Conservation (phyloP, 64 coral and sea anemone genomes). For the Actinia equina region DNA sequence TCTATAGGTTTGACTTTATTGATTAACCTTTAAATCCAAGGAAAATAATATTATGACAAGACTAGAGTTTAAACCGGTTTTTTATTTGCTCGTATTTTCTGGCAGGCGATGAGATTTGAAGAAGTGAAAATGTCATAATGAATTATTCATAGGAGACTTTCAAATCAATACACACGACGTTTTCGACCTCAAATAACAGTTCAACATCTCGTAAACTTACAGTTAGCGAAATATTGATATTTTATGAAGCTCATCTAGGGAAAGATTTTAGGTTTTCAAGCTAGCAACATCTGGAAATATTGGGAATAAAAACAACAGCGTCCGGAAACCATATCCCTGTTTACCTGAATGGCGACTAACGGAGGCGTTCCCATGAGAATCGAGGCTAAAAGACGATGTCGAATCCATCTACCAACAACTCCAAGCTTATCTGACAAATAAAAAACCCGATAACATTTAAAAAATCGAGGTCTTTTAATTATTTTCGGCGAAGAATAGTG, state of each 20-base stretch:
- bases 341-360: constrained; percentile 76
- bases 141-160: not conserved
- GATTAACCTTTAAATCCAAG: not conserved
- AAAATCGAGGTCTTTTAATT: not conserved
- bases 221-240: not conserved
- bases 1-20: too few relatives aligned
- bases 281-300: not conserved
- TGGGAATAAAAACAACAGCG: not conserved
- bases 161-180: not conserved
- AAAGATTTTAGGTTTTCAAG: not conserved
- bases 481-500: not conserved
- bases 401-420: constrained; percentile 67
- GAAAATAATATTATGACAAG: not conserved
- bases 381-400: constrained; percentile 68
- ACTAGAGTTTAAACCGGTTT: not conserved
- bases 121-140: not conserved
- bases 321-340: not conserved
- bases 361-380: constrained; percentile 72
- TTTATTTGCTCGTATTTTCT: not conserved
- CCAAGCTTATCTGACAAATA: constrained; percentile 70
- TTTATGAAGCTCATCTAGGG: not conserved
- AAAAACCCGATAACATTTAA: not conserved
- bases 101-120: not conserved
- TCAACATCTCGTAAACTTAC: not conserved
- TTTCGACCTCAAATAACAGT: not conserved